phyloP scores from a whole-genome alignment of 2,797 vertebrate genomes.

The Alca torda region DNA sequence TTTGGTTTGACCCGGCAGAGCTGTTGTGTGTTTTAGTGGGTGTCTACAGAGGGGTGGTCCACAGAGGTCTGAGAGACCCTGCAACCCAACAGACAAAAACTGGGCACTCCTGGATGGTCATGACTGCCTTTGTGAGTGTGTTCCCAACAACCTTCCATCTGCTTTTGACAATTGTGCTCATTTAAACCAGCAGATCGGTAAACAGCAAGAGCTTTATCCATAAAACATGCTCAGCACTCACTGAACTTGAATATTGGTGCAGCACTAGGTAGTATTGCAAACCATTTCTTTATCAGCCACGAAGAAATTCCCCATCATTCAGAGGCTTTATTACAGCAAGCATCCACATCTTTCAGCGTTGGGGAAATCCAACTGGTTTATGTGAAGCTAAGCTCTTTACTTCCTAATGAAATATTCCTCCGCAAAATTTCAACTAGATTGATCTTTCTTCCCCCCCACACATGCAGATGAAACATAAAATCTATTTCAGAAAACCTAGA shows the following conservation, averaged over 20 bases:
- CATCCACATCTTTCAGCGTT: not conserved
- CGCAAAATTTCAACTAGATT: not conserved
- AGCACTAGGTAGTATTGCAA: not conserved
- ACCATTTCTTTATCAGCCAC: not conserved
- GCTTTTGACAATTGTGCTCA: not conserved
- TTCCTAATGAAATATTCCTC: not conserved
- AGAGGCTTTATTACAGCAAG: not conserved
- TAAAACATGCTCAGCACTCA: not conserved
- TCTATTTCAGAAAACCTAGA: conserved; percentile 21
- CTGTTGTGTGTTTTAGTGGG: accelerated
- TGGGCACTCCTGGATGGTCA: not conserved
- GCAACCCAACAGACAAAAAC: accelerated
- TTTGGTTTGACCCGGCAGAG: not conserved
- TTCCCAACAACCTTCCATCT: not conserved
- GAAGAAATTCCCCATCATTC: not conserved
- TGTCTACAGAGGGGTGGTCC: not conserved
- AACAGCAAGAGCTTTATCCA: not conserved
- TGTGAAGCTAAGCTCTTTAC: not conserved
- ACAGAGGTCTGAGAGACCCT: not conserved
- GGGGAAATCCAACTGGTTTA: not conserved
- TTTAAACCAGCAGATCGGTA: not conserved
- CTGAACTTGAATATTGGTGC: not conserved
- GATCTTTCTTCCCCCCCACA: not conserved
- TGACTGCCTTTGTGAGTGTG: not conserved
- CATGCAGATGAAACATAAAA: not conserved